phyloP scores from a whole-genome alignment of 2,113 vertebrate species.

The Stomatorhinus ivindoensis region DNA sequence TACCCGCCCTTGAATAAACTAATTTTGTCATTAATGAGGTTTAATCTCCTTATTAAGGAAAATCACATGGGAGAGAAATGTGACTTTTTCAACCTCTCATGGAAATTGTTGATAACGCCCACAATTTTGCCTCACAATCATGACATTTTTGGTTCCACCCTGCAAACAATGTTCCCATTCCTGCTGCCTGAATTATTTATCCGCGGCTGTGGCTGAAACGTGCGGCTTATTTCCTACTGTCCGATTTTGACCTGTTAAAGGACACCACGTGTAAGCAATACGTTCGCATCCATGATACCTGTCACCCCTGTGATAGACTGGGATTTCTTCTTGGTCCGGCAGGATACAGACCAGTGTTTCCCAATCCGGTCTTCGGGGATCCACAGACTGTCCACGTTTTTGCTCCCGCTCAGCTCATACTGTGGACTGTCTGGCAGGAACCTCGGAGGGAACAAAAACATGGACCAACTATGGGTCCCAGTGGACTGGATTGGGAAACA shows the following conservation, averaged over 20 bases:
- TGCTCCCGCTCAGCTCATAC: not conserved
- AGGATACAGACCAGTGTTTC: not conserved
- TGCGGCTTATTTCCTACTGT: not conserved
- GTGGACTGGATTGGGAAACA: not conserved
- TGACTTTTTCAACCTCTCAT: not conserved
- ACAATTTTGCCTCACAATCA: not conserved
- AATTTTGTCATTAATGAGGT: constrained; percentile 18
- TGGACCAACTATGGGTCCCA: not conserved
- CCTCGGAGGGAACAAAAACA: not conserved
- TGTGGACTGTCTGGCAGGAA: not conserved
- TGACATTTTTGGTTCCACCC: not conserved
- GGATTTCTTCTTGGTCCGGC: not conserved
- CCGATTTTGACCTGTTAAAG: not conserved
- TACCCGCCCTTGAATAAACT: constrained; percentile 9
- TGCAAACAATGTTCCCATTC: not conserved
- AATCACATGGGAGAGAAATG: constrained; percentile 1
- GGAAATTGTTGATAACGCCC: not conserved
- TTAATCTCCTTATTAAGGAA: constrained; percentile 21
- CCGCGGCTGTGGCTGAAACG: not conserved
- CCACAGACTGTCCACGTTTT: not conserved
- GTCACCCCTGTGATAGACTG: not conserved
- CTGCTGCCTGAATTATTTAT: not conserved
- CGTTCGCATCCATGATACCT: not conserved
- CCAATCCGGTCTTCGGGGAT: not conserved
- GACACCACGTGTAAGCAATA: not conserved